Base-by-base conservation (phyloP, 1,140 invertebrate species). In the silkworm (Bombyx mori) region DNA sequence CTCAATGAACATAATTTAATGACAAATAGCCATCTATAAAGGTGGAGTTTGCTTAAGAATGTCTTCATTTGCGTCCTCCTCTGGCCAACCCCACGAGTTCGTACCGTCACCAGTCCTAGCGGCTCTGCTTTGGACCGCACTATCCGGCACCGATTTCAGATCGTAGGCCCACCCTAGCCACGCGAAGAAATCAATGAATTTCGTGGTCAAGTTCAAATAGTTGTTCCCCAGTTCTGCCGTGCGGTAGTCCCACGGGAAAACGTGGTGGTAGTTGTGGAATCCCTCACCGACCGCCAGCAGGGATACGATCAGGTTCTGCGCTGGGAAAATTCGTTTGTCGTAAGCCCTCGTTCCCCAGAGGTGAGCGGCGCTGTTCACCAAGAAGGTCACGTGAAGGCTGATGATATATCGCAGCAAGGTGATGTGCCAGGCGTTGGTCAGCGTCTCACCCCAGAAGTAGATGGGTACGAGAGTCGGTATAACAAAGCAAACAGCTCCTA, bases 211-310 rank as follows among this genome's bases (percentile, higher is more conserved):
- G 73, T 97, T 98, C 43, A 92, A 76, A 7, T 88, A 89, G 82
- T 93, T 94, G 64, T 91, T 89, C 49, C 95, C 93, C 1, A 94
- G 82, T 75, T 95, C 94, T 5, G 93, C 88, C 7, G 94, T 91
- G 73, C 94, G 93, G 88, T 96, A 96, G 76, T 98, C 97, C 90
- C 94, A 94, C 1, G 97, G 96, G 84, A 98, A 98, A 0, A 93
- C 93, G 81, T 98, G 96, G 76, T 98, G 97, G 80, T 96, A 98
- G 81, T 97, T 97, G 78, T 98, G 96, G 91, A 94, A 96, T 6
- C 95, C 95, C 86, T 95, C 94, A 1, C 94, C 94, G 7, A 93
- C 76, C 2, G 93, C 91, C 22, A 91, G n/a, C 3, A 60, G 7
- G 3, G 46, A 54, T 5, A 65, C 49, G 6, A 45, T 5, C 1